Conservation (phyloP, 1,140 invertebrate species). For the Hycleus cichorii region DNA sequence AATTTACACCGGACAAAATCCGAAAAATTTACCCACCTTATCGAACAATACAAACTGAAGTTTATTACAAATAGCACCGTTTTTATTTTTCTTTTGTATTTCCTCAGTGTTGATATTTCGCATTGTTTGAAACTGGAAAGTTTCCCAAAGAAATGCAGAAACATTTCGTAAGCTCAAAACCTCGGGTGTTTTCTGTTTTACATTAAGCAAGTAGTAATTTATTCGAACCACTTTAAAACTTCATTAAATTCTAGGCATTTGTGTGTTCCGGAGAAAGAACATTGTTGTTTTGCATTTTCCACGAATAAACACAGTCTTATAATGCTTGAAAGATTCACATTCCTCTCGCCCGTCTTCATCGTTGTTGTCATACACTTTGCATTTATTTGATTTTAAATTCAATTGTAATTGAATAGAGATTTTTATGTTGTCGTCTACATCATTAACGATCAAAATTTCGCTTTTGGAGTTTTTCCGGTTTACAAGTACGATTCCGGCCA, state of each 20-base stretch:
- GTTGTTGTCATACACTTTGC: slow-evolving; percentile 2
- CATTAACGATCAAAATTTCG: not conserved
- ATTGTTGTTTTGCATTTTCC: slow-evolving; percentile 11
- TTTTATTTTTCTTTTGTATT: too few species aligned
- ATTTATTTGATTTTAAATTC: slow-evolving; percentile 14
- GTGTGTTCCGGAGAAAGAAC: slow-evolving; percentile 5
- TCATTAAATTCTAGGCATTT: slow-evolving; percentile 14
- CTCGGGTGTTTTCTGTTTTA: not conserved
- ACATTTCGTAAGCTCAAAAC: too few species aligned
- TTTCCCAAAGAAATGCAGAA: too few species aligned
- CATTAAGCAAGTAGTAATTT: slow-evolving; percentile 10
- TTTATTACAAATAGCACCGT: too few species aligned
- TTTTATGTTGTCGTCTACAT: not conserved
- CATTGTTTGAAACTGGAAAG: too few species aligned
- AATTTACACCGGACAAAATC: not conserved
- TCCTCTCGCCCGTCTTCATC: not conserved
- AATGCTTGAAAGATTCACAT: not conserved
- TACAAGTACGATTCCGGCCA: too few species aligned
- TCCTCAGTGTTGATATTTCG: too few species aligned
- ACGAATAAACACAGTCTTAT: slow-evolving; percentile 9
- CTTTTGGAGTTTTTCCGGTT: too few species aligned
- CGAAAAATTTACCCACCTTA: too few species aligned
- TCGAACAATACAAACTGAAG: too few species aligned
- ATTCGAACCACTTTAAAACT: slow-evolving; percentile 13
- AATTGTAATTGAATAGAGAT: slow-evolving; percentile 7